Percentiles rank a stretch among this genome's conserved stretches.
Evolutionary conservation across 1,140 invertebrate species (phyloP).

Genomic region (Neodiprion virginianus): DNA sequence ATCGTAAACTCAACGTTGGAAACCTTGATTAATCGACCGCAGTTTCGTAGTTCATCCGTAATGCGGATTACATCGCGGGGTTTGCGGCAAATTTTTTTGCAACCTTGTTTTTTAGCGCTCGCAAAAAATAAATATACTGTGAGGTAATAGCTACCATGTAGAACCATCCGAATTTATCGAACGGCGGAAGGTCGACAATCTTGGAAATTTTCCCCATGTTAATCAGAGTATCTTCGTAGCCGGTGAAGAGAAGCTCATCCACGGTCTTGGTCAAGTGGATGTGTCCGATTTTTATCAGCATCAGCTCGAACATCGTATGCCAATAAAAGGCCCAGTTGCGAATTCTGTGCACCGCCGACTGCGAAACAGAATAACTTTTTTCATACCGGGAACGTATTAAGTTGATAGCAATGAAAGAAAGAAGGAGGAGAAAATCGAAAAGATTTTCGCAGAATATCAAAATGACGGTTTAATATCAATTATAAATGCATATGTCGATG

Average conservation of each 20-base stretch:
- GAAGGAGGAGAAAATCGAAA: neutral
- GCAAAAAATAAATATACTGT: too few species aligned
- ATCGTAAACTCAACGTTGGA: too few species aligned
- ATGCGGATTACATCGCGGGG: too few species aligned
- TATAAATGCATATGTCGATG: too few species aligned
- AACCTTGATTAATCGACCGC: too few species aligned
- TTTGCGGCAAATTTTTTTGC: too few species aligned
- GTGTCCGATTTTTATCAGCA: slow-evolving; percentile 56
- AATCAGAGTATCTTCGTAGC: slow-evolving; percentile 76
- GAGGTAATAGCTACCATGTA: slow-evolving; percentile 67
- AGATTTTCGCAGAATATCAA: too few species aligned
- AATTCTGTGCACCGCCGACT: slow-evolving; percentile 74
- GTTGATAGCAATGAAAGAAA: neutral
- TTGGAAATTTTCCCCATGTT: slow-evolving; percentile 65
- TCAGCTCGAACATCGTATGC: slow-evolving; percentile 65
- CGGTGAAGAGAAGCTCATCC: slow-evolving; percentile 78
- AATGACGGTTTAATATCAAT: too few species aligned
- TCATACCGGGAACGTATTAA: neutral
- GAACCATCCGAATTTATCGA: slow-evolving; percentile 82
- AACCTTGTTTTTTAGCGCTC: too few species aligned
- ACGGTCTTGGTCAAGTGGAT: slow-evolving; percentile 71
- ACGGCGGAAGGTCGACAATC: slow-evolving; percentile 64
- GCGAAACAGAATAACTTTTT: slow-evolving; percentile 39
- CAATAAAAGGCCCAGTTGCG: slow-evolving; percentile 63
- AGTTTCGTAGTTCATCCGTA: too few species aligned